Evolutionary conservation across 64 coral and sea anemone species (phyloP).

Genomic region (Pocillopora damicornis): DNA sequence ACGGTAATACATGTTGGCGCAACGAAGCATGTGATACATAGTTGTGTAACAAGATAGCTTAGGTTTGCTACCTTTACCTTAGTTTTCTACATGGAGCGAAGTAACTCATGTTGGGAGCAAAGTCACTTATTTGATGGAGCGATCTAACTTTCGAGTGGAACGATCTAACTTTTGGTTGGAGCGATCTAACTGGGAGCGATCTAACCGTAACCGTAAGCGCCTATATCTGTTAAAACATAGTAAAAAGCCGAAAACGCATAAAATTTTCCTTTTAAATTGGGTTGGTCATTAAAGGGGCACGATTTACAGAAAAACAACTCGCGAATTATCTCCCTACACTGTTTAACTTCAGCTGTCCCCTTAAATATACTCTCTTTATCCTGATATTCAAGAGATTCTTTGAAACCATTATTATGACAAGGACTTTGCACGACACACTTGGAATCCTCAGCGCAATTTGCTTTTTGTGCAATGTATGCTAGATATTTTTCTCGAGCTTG

Average conservation of each 20-base stretch:
- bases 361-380: slow-evolving; percentile 2
- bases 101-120: too few relatives aligned
- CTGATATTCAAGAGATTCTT: neutral
- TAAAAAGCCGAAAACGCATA: slow-evolving; percentile 8
- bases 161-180: too few relatives aligned
- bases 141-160: too few relatives aligned
- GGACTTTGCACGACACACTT: slow-evolving; percentile 17
- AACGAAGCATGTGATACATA: too few relatives aligned
- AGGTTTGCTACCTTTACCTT: too few relatives aligned
- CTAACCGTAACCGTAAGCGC: too few relatives aligned
- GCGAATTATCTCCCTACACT: neutral
- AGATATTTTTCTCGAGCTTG: slow-evolving; percentile 36
- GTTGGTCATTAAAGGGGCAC: slow-evolving; percentile 29
- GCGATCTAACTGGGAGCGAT: too few relatives aligned
- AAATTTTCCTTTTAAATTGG: slow-evolving; percentile 25
- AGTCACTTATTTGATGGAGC: too few relatives aligned
- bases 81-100: too few relatives aligned
- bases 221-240: slow-evolving; percentile 32
- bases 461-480: neutral
- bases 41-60: too few relatives aligned
- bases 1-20: too few relatives aligned
- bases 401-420: slow-evolving; percentile 39
- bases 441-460: neutral
- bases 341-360: neutral
- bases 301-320: slow-evolving; percentile 27